These are phyloP conservation scores for Emydocephalus ijimae DNA, from an alignment of 2,113 vertebrate species.

Conservation along the genomic window DNA sequence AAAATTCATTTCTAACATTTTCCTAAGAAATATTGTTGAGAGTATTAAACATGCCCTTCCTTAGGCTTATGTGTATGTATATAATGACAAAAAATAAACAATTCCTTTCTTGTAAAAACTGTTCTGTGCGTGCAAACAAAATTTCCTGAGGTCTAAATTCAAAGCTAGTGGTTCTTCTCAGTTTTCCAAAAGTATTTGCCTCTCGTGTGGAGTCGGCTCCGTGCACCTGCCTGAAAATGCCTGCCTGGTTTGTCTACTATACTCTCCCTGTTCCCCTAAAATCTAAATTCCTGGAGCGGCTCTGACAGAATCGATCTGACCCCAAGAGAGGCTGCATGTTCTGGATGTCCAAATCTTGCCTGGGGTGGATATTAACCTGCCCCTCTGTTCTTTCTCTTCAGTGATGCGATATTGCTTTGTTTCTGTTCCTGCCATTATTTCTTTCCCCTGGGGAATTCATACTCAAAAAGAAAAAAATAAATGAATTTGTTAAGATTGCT, in stretches of 20 bases:
- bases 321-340: neutral
- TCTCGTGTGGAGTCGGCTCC: neutral
- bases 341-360: neutral
- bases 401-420: neutral
- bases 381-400: neutral
- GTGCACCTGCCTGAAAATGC: neutral
- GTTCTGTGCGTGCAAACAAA: neutral
- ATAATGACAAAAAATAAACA: neutral
- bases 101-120: neutral
- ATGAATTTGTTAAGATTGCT: too few species aligned
- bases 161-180: neutral
- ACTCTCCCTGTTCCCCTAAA: neutral
- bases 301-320: neutral
- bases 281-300: neutral
- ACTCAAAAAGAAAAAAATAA: too few species aligned
- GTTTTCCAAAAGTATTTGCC: neutral
- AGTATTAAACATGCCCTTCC: constrained; percentile 1
- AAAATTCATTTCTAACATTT: neutral
- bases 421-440: neutral
- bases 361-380: neutral
- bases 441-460: neutral
- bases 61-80: neutral
- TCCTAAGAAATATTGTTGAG: neutral
- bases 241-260: neutral
- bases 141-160: neutral